Evolutionary conservation across 2,888 invertebrate species (phyloP).

Genomic region (Antitype chi): DNA sequence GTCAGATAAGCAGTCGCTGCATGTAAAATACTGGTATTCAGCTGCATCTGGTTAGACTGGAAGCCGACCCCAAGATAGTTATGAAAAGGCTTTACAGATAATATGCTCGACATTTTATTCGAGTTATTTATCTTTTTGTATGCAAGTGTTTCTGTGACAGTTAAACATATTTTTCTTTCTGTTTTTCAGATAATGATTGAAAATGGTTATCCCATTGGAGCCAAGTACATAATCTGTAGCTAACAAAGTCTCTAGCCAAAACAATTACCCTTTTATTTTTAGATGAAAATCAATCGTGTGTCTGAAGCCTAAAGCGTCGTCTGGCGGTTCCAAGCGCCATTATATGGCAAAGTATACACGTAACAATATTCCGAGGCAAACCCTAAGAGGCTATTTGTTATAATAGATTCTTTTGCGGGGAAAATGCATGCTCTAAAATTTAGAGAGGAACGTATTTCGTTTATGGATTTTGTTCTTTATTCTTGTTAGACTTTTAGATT

Average conservation of each 20-base stretch:
- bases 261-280: background rate
- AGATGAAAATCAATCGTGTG: slow-evolving; percentile 47
- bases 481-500: slow-evolving; percentile 16
- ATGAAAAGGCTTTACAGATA: too few species aligned
- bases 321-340: slow-evolving; percentile 33
- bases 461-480: slow-evolving; percentile 51
- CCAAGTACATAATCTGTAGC: background rate
- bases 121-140: too few species aligned
- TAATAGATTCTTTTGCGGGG: slow-evolving; percentile 66
- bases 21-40: too few species aligned
- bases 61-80: too few species aligned
- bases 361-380: slow-evolving; percentile 60
- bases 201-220: background rate
- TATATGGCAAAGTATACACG: slow-evolving; percentile 51
- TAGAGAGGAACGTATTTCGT: slow-evolving; percentile 52
- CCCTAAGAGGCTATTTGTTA: slow-evolving; percentile 67
- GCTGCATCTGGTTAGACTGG: too few species aligned
- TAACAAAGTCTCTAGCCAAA: background rate
- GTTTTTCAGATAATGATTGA: background rate
- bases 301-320: slow-evolving; percentile 35
- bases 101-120: too few species aligned
- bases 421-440: slow-evolving; percentile 67
- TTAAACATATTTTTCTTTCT: too few species aligned
- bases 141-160: too few species aligned
- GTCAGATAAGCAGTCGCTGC: too few species aligned